Conservation (phyloP, 1,140 invertebrate genomes). For the honey bee (Apis mellifera) region Amel_HAv3.1 CM009937.2:14060501-14061000, state of each 20-base stretch:
- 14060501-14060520: background rate
- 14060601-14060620: no score
- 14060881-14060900: conserved; percentile 34
- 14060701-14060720: no score
- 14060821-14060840: background rate
- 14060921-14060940: background rate
- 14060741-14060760: conserved; percentile 69
- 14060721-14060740: conserved; percentile 55
- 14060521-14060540: background rate
- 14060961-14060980: no score
- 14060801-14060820: conserved; percentile 36
- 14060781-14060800: background rate
- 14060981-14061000: background rate
- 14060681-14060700: no score
- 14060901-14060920: background rate
- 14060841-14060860: conserved; percentile 33
- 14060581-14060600: no score
- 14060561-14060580: no score
- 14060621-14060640: background rate
- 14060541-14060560: no score
- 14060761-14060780: conserved; percentile 59
- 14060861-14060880: conserved; percentile 20
- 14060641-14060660: no score
- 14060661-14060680: no score
- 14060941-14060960: background rate